Percentiles rank a stretch among this genome's conserved stretches.
Conservation (phyloP, 2,888 invertebrate genomes). For the Candidula unifasciata region DNA sequence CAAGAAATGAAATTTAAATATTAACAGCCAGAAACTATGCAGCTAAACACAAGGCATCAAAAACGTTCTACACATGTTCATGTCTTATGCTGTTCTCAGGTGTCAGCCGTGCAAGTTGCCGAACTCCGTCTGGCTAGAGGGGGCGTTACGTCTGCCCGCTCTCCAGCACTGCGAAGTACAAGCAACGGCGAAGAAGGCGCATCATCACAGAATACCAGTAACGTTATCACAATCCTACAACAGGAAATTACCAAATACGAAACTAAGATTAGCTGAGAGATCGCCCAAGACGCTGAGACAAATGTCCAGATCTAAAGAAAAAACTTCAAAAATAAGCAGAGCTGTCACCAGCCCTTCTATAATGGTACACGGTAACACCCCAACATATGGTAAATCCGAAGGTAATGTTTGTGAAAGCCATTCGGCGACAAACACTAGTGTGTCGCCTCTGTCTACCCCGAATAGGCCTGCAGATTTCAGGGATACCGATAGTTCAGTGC, state of each 20-base stretch:
- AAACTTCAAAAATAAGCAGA: neutral
- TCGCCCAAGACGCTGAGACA: neutral
- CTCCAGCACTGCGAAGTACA: neutral
- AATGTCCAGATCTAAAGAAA: neutral
- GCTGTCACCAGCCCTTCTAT: neutral
- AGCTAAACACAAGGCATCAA: too few species aligned
- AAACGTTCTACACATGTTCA: too few species aligned
- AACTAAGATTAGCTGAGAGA: neutral
- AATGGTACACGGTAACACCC: neutral
- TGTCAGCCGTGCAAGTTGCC: neutral
- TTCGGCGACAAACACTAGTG: neutral
- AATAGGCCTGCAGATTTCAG: neutral
- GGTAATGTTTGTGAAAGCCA: neutral
- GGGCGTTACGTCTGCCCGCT: neutral
- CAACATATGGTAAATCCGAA: neutral
- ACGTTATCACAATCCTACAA: neutral
- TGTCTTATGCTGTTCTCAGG: neutral
- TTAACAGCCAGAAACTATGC: too few species aligned
- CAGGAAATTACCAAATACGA: neutral
- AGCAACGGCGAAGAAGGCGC: neutral
- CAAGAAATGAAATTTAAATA: too few species aligned
- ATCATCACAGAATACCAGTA: neutral
- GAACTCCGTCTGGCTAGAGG: conserved; percentile 20
- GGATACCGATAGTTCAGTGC: neutral
- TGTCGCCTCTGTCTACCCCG: neutral